Evolutionary conservation across 2,797 vertebrate species (phyloP).

Genomic region (Bufotes viridis): DNA sequence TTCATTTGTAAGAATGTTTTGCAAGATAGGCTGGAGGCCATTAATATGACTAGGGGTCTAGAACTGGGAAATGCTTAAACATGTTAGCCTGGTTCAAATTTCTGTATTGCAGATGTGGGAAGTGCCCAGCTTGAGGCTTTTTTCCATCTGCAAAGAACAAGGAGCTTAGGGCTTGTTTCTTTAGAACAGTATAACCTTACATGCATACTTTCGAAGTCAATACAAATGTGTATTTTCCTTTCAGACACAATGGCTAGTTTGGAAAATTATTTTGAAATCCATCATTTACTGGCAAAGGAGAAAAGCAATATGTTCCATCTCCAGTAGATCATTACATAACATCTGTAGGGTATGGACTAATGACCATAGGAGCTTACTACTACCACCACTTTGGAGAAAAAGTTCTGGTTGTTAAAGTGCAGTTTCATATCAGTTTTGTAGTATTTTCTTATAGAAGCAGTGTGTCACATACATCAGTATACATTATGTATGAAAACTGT

Average conservation of each 20-base stretch:
- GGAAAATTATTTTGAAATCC: background rate
- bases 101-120: slow-evolving; percentile 48
- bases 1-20: slow-evolving; percentile 56
- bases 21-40: slow-evolving; percentile 56
- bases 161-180: slow-evolving; percentile 20
- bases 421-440: no score
- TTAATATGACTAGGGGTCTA: slow-evolving; percentile 28
- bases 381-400: background rate
- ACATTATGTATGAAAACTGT: no score
- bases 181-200: background rate
- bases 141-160: slow-evolving; percentile 38
- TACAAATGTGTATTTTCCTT: background rate
- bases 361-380: background rate
- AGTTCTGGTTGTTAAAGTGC: no score
- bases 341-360: background rate
- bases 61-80: slow-evolving; percentile 57
- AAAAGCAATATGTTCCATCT: background rate
- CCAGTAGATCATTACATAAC: background rate
- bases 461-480: no score
- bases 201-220: background rate
- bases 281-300: background rate
- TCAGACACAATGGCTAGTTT: background rate
- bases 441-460: no score
- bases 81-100: slow-evolving; percentile 56
- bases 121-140: slow-evolving; percentile 42